Evolutionary conservation across 2,113 vertebrate species (phyloP).

Genomic region (Acrocephalus kingi): DNA sequence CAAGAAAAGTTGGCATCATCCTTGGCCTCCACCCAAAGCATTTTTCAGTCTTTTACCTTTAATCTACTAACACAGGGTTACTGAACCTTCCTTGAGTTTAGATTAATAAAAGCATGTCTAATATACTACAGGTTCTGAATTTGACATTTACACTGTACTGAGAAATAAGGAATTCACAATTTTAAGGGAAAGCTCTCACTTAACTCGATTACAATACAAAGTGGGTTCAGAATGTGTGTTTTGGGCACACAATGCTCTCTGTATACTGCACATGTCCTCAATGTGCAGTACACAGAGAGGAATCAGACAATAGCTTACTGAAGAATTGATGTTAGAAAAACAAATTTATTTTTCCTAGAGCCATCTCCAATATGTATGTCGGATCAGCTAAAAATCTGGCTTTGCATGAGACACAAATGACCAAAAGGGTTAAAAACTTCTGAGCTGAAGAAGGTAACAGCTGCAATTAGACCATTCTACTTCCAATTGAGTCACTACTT

Average conservation of each 20-base stretch:
- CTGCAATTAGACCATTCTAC: not conserved
- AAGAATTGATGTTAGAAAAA: not conserved
- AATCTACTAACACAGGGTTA: not conserved
- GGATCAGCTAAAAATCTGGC: not conserved
- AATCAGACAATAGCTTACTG: not conserved
- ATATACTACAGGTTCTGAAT: not conserved
- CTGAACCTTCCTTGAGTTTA: not conserved
- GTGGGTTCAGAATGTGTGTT: not conserved
- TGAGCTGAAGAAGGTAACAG: not conserved
- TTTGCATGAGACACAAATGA: not conserved
- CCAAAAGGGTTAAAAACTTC: not conserved
- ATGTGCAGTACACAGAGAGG: fast-evolving
- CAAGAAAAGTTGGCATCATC: not conserved
- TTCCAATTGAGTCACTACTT: not conserved
- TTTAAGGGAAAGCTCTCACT: not conserved
- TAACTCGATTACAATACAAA: fast-evolving
- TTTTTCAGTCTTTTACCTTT: not conserved
- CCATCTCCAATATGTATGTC: fast-evolving
- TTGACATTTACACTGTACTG: not conserved
- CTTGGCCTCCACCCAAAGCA: not conserved
- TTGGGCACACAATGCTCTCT: too few relatives aligned
- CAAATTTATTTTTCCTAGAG: not conserved
- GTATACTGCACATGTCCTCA: not conserved
- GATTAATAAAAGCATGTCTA: not conserved
- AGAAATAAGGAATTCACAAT: not conserved